Percentiles rank a stretch among this genome's conserved stretches.
Conservation (phyloP, 2,797 vertebrate species). For the Aplochiton taeniatus region DNA sequence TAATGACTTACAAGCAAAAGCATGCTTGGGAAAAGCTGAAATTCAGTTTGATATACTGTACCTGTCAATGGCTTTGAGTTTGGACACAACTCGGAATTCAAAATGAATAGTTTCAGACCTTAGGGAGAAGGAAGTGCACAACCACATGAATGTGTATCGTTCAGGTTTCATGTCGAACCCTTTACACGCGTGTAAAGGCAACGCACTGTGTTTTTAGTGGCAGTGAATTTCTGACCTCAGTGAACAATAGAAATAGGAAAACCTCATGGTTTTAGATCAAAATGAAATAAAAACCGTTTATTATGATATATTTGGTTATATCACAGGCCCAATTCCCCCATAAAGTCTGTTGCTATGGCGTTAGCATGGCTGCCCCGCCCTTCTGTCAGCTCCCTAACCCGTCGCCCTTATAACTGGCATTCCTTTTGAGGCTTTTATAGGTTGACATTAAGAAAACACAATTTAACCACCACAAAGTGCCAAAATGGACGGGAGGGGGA, state of each 20-base stretch:
- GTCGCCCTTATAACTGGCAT: slow-evolving; percentile 1
- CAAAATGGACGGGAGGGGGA: too few species aligned
- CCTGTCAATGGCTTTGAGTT: not conserved
- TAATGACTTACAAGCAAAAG: slow-evolving; percentile 1
- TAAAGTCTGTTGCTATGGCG: not conserved
- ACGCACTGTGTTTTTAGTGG: too few species aligned
- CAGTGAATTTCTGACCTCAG: too few species aligned
- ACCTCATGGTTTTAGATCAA: not conserved
- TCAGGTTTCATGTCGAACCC: too few species aligned
- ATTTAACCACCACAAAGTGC: slow-evolving; percentile 2
- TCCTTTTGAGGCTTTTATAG: slow-evolving; percentile 9
- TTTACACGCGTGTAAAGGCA: too few species aligned
- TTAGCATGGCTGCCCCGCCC: not conserved
- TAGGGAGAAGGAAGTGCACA: too few species aligned
- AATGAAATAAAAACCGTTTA: not conserved
- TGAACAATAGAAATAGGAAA: not conserved
- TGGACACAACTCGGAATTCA: not conserved
- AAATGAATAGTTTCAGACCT: too few species aligned
- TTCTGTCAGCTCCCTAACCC: slow-evolving; percentile 3
- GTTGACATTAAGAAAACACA: slow-evolving; percentile 8
- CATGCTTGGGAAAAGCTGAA: not conserved
- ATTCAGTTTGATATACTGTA: not conserved
- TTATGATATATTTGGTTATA: not conserved
- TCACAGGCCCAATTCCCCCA: not conserved
- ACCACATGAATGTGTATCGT: too few species aligned